A percentile compares a stretch with the other conserved stretches of the same genome.
Conservation (phyloP, 2,113 vertebrate genomes). For the Heliornis fulica region DNA sequence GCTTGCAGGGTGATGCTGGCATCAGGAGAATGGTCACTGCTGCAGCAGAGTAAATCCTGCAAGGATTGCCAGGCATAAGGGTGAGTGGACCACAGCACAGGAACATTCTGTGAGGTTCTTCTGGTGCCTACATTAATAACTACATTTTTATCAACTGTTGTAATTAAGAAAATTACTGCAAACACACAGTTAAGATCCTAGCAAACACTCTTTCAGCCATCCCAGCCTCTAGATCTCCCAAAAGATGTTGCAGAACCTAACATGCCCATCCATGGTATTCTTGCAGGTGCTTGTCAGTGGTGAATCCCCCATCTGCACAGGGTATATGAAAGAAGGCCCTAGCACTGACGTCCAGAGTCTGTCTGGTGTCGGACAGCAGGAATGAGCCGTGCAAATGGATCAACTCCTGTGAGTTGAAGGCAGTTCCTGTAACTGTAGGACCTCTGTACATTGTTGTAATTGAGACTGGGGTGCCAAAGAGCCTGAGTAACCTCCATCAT, state of each 20-base stretch:
- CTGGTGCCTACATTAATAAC: not conserved
- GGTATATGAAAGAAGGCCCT: not conserved
- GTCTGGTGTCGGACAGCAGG: not conserved
- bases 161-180: not conserved
- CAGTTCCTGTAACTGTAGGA: not conserved
- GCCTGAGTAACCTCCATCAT: not conserved
- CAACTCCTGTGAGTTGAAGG: not conserved
- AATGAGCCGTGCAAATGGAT: not conserved
- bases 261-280: not conserved
- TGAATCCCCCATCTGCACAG: not conserved
- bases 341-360: not conserved
- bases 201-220: not conserved
- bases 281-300: not conserved
- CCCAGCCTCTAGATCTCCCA: not conserved
- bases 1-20: accelerated
- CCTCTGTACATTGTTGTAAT: not conserved
- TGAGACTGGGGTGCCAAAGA: not conserved
- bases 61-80: not conserved
- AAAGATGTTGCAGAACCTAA: not conserved
- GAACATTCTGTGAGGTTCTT: not conserved
- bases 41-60: not conserved
- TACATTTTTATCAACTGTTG: not conserved
- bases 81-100: not conserved
- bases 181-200: not conserved
- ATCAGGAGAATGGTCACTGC: not conserved